phyloP scores from a whole-genome alignment of 1,140 invertebrate species.

The Lordiphosa mommai region DNA sequence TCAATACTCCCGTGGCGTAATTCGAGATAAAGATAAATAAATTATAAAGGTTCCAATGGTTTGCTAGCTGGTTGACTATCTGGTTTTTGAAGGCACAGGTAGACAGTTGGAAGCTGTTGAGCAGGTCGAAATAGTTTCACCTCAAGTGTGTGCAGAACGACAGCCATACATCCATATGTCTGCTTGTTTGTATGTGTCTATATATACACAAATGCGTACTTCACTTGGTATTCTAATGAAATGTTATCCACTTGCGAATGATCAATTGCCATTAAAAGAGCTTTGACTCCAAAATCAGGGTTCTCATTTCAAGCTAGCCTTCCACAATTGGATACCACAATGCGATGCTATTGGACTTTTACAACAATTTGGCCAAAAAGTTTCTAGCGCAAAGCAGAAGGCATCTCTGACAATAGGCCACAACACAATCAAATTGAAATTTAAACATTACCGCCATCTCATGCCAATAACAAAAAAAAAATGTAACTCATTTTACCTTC shows the following conservation, averaged over 20 bases:
- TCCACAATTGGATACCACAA: conserved; percentile 17
- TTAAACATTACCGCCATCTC: too few species aligned
- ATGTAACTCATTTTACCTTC: too few species aligned
- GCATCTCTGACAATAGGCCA: neutral
- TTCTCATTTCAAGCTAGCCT: conserved; percentile 44
- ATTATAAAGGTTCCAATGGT: conserved; percentile 70
- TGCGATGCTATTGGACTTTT: conserved; percentile 8
- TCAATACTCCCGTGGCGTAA: conserved; percentile 79
- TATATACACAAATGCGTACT: conserved; percentile 32
- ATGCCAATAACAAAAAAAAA: too few species aligned
- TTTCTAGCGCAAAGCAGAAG: neutral
- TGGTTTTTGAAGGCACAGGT: conserved; percentile 63
- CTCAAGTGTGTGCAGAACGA: conserved; percentile 68
- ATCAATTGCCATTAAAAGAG: conserved; percentile 79
- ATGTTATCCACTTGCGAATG: conserved; percentile 78
- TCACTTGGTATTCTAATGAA: conserved; percentile 76
- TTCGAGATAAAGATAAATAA: conserved; percentile 78
- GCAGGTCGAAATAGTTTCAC: conserved; percentile 78
- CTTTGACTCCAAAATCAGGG: conserved; percentile 68
- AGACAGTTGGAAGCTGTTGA: conserved; percentile 72
- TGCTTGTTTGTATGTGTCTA: conserved; percentile 1
- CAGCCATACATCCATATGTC: conserved; percentile 36
- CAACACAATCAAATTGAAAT: too few species aligned
- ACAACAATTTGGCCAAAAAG: conserved; percentile 4
- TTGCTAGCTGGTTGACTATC: conserved; percentile 46